Base-by-base conservation (phyloP, 2,113 vertebrate genomes). In the Agelaius tricolor region DNA sequence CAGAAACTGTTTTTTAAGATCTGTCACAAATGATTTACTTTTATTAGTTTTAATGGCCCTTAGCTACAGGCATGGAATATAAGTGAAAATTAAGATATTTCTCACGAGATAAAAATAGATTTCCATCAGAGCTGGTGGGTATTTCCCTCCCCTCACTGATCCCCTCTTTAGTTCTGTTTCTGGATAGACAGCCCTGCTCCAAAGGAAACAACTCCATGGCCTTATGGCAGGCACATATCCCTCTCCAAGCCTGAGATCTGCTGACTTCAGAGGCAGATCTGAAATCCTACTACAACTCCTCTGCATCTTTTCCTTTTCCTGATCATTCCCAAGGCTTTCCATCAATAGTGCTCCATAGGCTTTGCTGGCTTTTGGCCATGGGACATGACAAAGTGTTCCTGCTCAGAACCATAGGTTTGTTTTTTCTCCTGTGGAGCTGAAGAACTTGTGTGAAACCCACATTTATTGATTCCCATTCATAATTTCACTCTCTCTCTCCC, bases 21-120 rank as follows among this genome's bases (percentile, higher is more conserved):
- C 97, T 98, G 98, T 98, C 98, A 98, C 98, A 97, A 98, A 97
- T 98, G 97, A 98, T 98, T 98, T 98, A 98, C 96, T 97, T 98
- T 98, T 98, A 98, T 98, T 98, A 97, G 97, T 97, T 98, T 97
- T 98, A 98, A 98, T 98, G 97, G 98, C 97, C 96, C 90, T 98
- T 97, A 98, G 97, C 97, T 97, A 98, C 89, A 77, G 94, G 94
- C 97, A 81, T 81, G 89, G 97, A 96, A 97, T 98, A 97, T 98
- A 98, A 98, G 97, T 98, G 98, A 98, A 98, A 98, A 98, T 98
- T 98, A 98, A 98, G 97, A 97, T 98, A 98, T 98, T 98, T 98
- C 98, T 98, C 97, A 98, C 10, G 15, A 95, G 95, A 91, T 86
- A 83, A 97, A 98, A 98, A 98, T 94, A 97, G 97, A 97, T 98